Evolutionary conservation across 2,888 invertebrate species (phyloP).

Genomic region (Ligdia adustata): DNA sequence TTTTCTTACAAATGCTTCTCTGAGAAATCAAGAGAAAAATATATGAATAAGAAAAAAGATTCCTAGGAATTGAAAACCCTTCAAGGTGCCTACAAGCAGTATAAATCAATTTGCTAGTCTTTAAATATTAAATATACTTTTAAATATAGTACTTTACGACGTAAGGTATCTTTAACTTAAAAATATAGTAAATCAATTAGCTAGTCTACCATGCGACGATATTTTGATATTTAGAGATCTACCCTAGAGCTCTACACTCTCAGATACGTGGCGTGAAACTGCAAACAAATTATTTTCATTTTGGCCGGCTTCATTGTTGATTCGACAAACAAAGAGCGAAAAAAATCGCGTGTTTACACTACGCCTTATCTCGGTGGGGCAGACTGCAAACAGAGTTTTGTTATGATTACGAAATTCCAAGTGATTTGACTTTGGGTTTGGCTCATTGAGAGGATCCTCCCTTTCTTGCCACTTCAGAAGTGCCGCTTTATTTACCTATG

Average conservation of each 20-base stretch:
- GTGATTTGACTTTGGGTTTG: slow-evolving; percentile 35
- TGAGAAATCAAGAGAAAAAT: too few relatives aligned
- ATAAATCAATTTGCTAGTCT: too few relatives aligned
- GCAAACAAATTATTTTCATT: slow-evolving; percentile 34
- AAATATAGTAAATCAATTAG: too few relatives aligned
- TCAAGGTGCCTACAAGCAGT: too few relatives aligned
- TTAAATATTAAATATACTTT: too few relatives aligned
- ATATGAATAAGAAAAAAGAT: too few relatives aligned
- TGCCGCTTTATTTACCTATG: slow-evolving; percentile 20
- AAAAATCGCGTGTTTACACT: slow-evolving; percentile 38
- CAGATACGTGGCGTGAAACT: slow-evolving; percentile 9
- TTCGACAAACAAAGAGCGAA: slow-evolving; percentile 28
- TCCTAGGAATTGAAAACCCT: too few relatives aligned
- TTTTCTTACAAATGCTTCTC: too few relatives aligned
- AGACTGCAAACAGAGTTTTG: slow-evolving; percentile 40
- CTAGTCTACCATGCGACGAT: too few relatives aligned
- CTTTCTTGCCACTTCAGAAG: slow-evolving; percentile 2
- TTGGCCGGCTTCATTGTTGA: slow-evolving; percentile 32
- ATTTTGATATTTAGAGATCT: neutral
- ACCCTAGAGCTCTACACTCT: neutral
- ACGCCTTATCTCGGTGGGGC: slow-evolving; percentile 36
- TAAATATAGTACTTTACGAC: too few relatives aligned
- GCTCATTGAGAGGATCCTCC: neutral
- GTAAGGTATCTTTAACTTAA: too few relatives aligned
- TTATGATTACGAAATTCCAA: slow-evolving; percentile 40